Percentiles rank a stretch among this genome's conserved stretches.
phyloP scores from a whole-genome alignment of 2,113 vertebrate species.

The Mesocricetus auratus region DNA sequence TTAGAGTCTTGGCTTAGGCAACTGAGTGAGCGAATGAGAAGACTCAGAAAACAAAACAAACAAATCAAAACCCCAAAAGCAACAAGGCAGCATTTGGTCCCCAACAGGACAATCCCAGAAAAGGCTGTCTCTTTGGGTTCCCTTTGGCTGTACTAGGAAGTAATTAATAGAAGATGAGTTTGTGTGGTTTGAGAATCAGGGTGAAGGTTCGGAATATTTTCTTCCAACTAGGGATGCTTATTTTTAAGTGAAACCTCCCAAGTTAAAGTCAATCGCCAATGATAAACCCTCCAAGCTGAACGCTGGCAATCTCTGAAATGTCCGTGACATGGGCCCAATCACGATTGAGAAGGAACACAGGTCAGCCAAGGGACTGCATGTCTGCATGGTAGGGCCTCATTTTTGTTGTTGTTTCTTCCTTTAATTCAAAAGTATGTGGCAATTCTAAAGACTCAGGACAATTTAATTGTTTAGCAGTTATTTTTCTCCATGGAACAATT shows the following conservation, averaged over 20 bases:
- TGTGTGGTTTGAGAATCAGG: neutral
- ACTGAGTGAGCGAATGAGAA: neutral
- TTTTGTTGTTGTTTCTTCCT: neutral
- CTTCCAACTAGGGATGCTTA: neutral
- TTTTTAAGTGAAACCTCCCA: neutral
- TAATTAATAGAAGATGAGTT: neutral
- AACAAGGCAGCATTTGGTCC: neutral
- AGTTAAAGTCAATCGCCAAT: neutral
- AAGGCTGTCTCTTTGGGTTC: neutral
- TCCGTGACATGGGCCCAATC: neutral
- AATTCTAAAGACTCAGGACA: slow-evolving; percentile 32
- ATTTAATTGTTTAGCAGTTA: neutral
- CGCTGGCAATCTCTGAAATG: slow-evolving; percentile 2
- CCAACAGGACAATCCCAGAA: neutral
- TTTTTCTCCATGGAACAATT: neutral
- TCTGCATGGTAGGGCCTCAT: neutral
- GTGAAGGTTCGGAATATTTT: neutral
- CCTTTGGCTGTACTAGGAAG: neutral
- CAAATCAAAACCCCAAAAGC: neutral
- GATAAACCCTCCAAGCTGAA: slow-evolving; percentile 1
- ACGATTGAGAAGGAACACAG: neutral
- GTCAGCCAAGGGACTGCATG: neutral
- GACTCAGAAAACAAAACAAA: neutral
- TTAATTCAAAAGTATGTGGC: neutral
- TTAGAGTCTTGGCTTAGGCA: neutral